These are phyloP conservation scores for Eupithecia vulgata DNA, from an alignment of 2,888 invertebrate species.

Conservation along the genomic window DNA sequence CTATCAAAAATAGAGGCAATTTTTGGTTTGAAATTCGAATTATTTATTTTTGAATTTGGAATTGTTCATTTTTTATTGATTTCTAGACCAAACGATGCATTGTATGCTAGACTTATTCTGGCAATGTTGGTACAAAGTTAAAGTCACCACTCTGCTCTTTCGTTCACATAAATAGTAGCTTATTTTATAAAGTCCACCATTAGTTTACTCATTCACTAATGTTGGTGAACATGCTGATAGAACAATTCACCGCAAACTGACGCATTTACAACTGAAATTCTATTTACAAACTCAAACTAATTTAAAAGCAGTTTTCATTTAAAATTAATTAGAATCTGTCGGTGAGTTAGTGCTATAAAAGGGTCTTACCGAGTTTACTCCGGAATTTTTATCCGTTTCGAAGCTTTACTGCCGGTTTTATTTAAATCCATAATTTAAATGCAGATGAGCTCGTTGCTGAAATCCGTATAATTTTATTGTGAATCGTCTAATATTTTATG, in stretches of 20 bases:
- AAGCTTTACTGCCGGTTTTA: constrained; percentile 63
- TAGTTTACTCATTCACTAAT: background rate
- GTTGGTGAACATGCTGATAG: background rate
- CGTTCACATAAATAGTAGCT: too few species aligned
- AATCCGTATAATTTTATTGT: constrained; percentile 23
- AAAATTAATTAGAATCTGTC: constrained; percentile 43
- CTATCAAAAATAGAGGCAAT: too few species aligned
- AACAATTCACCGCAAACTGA: constrained; percentile 3
- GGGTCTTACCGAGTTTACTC: constrained; percentile 42
- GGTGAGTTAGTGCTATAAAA: constrained; percentile 41
- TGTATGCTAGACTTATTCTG: too few species aligned
- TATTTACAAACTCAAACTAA: constrained; percentile 20
- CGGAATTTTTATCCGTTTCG: constrained; percentile 49
- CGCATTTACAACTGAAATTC: constrained; percentile 11
- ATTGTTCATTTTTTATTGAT: too few species aligned
- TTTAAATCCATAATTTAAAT: constrained; percentile 77
- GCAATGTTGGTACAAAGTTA: too few species aligned
- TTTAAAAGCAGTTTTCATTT: constrained; percentile 40
- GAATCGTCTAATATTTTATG: constrained; percentile 48
- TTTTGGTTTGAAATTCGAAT: too few species aligned
- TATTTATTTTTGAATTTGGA: too few species aligned
- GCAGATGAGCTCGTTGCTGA: constrained; percentile 61
- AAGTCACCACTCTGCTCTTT: too few species aligned
- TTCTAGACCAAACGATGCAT: too few species aligned
- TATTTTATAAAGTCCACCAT: too few species aligned